phyloP scores from a whole-genome alignment of 2,797 vertebrate species.

The Catamblyrhynchus diadema region DNA sequence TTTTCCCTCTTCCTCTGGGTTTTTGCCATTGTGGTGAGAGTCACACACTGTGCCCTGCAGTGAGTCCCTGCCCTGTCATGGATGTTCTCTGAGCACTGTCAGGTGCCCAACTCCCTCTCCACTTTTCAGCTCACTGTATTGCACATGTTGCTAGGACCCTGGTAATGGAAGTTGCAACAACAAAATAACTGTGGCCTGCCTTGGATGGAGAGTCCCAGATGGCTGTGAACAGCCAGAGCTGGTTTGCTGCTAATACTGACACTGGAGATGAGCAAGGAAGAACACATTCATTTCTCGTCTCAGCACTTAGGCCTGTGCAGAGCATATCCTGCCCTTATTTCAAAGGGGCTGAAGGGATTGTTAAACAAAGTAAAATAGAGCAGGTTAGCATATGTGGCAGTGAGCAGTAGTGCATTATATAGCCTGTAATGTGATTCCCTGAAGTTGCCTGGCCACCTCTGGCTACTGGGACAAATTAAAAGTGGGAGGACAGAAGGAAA shows the following conservation, averaged over 20 bases:
- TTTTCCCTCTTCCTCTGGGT: background rate
- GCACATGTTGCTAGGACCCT: background rate
- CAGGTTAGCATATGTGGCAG: accelerated
- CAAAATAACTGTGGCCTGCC: background rate
- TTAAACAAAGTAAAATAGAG: background rate
- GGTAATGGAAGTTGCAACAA: background rate
- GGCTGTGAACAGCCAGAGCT: background rate
- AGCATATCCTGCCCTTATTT: background rate
- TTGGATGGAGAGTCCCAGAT: background rate
- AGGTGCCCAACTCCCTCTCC: background rate
- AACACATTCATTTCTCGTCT: background rate
- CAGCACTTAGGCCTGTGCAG: background rate
- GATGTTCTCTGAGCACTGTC: background rate
- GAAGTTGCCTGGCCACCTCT: background rate
- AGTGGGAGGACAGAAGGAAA: background rate
- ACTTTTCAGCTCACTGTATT: background rate
- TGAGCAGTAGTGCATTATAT: background rate
- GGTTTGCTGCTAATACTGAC: background rate
- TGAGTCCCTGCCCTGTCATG: background rate
- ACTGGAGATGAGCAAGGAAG: background rate
- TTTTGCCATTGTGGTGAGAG: background rate
- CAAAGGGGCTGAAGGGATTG: background rate
- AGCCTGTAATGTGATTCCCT: background rate
- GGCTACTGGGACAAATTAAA: background rate
- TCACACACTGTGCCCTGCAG: background rate